Evolutionary conservation across 2,888 invertebrate species (phyloP), one percentile per base, ranked within the genome.

Genomic region (Drosophila hamatofila): DNA sequence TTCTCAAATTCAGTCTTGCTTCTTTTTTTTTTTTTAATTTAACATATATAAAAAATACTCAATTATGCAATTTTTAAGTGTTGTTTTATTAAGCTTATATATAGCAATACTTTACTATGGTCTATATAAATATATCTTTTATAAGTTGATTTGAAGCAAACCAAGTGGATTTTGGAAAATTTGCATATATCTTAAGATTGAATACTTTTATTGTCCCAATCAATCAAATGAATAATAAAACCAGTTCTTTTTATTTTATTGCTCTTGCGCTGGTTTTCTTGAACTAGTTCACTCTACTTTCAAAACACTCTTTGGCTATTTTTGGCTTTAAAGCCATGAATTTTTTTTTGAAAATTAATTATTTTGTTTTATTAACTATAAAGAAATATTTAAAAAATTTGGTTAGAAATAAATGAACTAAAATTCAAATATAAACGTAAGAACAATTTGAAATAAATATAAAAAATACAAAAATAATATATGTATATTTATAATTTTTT

Each of bases 261-360:
- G 77, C 63, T 63, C 55, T 52, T 57, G 46, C 58, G 59, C 77
- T 78, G 72, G 66, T 78, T 80, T 61, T 58, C 46, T 35, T 71
- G 72, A 80, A 80, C 80, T 80, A 77, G 77, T 77, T 77, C 66
- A 58, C 60, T 66, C 77, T 55, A 76, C 77, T 80, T 80, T 66
- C 63, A 76, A 75, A 79, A 52, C n/a, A 33, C 25, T 44, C 44
- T 46, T 35, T 44, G 42, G 30, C n/a, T 33, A 14, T 55, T 49
- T 48, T 41, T 21, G 23, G 27, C 25, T 21, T 30, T 4, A 33
- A 46, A 65, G 16, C 67, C 14, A 14, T 33, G 18, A 27, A 42
- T 42, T 30, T n/a, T 11, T 11, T 30, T n/a, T 30, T 14, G 14
- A 35, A 12, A 33, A 33, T 33, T 11, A 33, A 33, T 4, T n/a